Conservation (phyloP, 2,888 invertebrate genomes). For the Chrysolina americana region DNA sequence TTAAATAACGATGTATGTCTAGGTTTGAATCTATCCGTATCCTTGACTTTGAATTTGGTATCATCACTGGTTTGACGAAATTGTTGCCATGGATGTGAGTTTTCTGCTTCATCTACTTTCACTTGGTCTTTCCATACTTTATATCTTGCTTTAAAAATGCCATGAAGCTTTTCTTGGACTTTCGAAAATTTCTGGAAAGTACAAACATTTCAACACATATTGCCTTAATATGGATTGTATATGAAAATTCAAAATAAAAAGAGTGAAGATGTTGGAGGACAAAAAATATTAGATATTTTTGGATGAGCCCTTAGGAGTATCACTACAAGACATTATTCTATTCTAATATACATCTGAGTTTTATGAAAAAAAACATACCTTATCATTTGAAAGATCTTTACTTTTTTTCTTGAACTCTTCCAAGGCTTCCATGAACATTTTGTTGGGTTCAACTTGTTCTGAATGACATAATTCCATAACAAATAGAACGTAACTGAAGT, state of each 20-base stretch:
- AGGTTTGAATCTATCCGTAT: slow-evolving; percentile 63
- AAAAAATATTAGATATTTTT: too few relatives aligned
- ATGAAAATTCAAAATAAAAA: too few relatives aligned
- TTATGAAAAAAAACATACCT: slow-evolving; percentile 64
- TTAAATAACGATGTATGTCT: slow-evolving; percentile 61
- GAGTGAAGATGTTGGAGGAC: too few relatives aligned
- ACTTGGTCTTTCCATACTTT: slow-evolving; percentile 71
- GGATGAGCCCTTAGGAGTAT: too few relatives aligned
- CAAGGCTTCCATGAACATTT: slow-evolving; percentile 75
- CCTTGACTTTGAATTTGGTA: slow-evolving; percentile 60
- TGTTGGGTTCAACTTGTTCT: slow-evolving; percentile 76
- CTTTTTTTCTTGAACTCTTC: slow-evolving; percentile 76
- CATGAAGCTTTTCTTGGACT: slow-evolving; percentile 65
- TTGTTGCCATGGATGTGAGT: slow-evolving; percentile 78
- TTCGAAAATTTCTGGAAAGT: slow-evolving; percentile 52
- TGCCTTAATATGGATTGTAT: too few relatives aligned
- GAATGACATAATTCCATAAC: slow-evolving; percentile 78
- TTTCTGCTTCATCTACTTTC: slow-evolving; percentile 69
- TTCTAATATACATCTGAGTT: not conserved
- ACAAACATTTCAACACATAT: not conserved
- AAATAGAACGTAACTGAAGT: slow-evolving; percentile 79
- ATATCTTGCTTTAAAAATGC: slow-evolving; percentile 70
- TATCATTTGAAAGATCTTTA: slow-evolving; percentile 70
- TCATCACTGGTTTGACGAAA: slow-evolving; percentile 68
- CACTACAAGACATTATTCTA: too few relatives aligned